Conservation (phyloP, 2,888 invertebrate genomes). For the Dicyrtoma fusca region DNA sequence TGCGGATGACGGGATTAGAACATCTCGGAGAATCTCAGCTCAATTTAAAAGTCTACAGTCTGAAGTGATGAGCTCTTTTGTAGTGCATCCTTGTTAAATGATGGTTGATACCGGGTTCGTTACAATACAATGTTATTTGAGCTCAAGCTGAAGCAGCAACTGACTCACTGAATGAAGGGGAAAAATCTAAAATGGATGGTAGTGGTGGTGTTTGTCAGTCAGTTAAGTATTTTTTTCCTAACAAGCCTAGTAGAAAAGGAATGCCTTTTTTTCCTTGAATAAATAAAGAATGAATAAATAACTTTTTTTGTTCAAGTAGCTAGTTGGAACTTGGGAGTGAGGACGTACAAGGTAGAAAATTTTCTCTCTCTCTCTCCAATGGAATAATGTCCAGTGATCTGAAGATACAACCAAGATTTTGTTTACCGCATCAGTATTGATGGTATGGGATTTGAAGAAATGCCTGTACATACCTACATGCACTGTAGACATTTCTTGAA, state of each 20-base stretch:
- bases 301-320: conserved; percentile 15
- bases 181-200: conserved; percentile 1
- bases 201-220: conserved; percentile 20
- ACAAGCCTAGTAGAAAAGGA: conserved; percentile 8
- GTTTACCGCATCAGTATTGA: no score
- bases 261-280: conserved; percentile 17
- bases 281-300: conserved; percentile 31
- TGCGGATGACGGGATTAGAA: no score
- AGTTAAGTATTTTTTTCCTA: conserved; percentile 19
- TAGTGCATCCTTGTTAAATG: no score
- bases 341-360: neutral
- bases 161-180: neutral
- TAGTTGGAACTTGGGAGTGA: neutral
- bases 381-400: neutral
- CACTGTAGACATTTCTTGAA: no score
- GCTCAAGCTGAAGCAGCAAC: neutral
- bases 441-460: neutral
- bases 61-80: no score
- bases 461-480: neutral
- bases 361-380: no score
- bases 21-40: neutral
- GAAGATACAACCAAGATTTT: no score
- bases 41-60: conserved; percentile 6
- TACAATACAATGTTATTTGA: neutral
- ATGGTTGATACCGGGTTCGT: neutral